Evolutionary conservation across 2,888 invertebrate genomes (phyloP), one percentile per base, ranked within the genome.

Genomic region (Idaea straminata): DNA sequence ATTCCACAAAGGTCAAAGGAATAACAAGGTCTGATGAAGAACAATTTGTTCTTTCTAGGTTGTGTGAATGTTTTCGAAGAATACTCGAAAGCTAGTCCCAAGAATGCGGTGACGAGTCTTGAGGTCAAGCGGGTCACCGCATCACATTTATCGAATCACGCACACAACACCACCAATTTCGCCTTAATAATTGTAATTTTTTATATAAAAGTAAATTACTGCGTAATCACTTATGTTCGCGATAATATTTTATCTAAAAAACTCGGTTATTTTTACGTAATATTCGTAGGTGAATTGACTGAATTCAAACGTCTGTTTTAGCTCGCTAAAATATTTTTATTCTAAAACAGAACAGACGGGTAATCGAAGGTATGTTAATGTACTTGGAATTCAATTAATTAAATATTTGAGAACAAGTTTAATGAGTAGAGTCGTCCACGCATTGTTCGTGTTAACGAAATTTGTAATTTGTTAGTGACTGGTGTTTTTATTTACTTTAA

Each of bases 91-190:
- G 78, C 77, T 69, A 76, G 80, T 79, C 79, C 82, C 79, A 83
- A 81, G 83, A 84, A 85, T 85, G 83, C 77, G 76, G 76, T 74
- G 82, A 74, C 73, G 71, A 61, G 64, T 65, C 70, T 61, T 66
- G 74, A 78, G 80, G 80, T 82, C 79, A 69, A 61, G 58, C 61
- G 68, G 78, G 78, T 80, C 78, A 76, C 72, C 62, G 66, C 71
- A 67, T 71, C 47, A 47, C 74, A 69, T 70, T 69, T 68, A 74
- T 75, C 65, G 68, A 75, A 74, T 75, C 74, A 74, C 70, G 66
- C 70, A 67, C 13, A 7, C 47, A 47, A 10, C 47, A 47, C 47
- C 47, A 47, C 47, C 47, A 64, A 64, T 64, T 47, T 47, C 47
- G 47, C 10, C 47, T 47, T 47, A 47, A 47, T 47, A 4, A 25